A percentile compares a stretch with the other conserved stretches of the same genome.
These are phyloP conservation scores for Mobula birostris DNA, from an alignment of 2,113 vertebrate genomes.

Conservation along the genomic window DNA sequence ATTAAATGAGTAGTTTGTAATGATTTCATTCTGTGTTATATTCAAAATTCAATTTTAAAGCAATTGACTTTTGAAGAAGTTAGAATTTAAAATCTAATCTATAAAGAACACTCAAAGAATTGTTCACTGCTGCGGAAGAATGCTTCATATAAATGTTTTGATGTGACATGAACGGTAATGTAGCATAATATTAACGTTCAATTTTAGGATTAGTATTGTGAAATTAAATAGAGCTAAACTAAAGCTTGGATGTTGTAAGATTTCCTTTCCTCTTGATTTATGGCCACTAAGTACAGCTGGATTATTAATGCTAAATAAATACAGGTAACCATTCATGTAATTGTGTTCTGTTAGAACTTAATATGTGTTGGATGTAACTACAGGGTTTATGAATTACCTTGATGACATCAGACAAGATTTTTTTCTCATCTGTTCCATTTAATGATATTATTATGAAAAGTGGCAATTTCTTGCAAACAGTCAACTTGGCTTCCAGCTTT, in stretches of 20 bases:
- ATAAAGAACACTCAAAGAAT: conserved; percentile 19
- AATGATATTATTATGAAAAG: too few species aligned
- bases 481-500: neutral
- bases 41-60: neutral
- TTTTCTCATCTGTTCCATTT: neutral
- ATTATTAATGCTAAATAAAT: neutral
- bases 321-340: neutral
- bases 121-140: neutral
- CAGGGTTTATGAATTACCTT: neutral
- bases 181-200: neutral
- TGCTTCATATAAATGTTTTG: neutral
- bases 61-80: conserved; percentile 13
- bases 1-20: neutral
- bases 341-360: neutral
- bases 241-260: neutral
- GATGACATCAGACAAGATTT: neutral
- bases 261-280: neutral
- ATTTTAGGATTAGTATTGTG: neutral
- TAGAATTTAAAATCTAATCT: neutral
- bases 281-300: neutral
- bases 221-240: neutral
- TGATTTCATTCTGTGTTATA: neutral
- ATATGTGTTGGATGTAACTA: neutral
- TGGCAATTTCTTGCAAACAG: neutral
- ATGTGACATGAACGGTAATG: conserved; percentile 20